These are phyloP conservation scores for Lophotis ruficrista DNA, from an alignment of 2,113 vertebrate species.

Conservation along the genomic window DNA sequence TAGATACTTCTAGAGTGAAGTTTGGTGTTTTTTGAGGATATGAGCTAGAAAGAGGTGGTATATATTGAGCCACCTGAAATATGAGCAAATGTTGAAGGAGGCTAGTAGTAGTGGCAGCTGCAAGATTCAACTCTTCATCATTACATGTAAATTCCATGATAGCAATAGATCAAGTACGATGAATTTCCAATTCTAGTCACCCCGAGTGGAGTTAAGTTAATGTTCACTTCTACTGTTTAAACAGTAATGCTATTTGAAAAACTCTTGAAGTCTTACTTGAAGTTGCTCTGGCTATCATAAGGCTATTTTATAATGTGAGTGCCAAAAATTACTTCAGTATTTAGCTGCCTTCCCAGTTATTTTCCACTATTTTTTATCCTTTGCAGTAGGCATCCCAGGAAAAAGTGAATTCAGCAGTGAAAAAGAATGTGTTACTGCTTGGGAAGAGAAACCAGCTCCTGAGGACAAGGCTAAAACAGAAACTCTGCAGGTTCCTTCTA, in stretches of 20 bases:
- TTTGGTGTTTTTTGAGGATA: neutral
- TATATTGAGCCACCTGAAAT: neutral
- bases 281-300: neutral
- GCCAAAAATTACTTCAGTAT: neutral
- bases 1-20: neutral
- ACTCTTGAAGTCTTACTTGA: neutral
- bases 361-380: neutral
- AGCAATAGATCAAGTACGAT: neutral
- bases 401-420: slow-evolving; percentile 58
- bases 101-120: neutral
- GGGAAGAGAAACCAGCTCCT: slow-evolving; percentile 84
- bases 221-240: neutral
- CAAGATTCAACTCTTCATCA: neutral
- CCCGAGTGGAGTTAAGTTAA: neutral
- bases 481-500: slow-evolving; percentile 80
- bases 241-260: neutral
- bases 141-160: neutral
- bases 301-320: neutral
- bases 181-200: neutral
- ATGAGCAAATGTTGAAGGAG: neutral
- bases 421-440: slow-evolving; percentile 79
- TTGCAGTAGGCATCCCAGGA: neutral
- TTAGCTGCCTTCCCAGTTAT: neutral
- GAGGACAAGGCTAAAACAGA: slow-evolving; percentile 84
- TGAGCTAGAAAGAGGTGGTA: neutral